Conservation (phyloP, 2,888 invertebrate species). For the Deilephila elpenor region DNA sequence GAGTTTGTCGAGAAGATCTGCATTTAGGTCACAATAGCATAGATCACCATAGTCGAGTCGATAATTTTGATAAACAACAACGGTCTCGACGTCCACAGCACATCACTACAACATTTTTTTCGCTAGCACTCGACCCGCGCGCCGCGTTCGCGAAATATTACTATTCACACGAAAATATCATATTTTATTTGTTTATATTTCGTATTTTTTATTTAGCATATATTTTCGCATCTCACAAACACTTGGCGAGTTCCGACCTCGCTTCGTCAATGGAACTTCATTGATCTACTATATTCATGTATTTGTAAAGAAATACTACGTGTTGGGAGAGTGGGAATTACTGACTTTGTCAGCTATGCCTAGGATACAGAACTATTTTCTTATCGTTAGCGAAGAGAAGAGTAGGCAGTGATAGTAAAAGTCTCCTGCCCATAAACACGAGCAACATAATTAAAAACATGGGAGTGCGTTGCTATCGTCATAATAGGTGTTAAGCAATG, state of each 20-base stretch:
- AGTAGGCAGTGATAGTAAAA: too few relatives aligned
- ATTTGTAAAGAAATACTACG: background rate
- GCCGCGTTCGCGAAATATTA: slow-evolving; percentile 31
- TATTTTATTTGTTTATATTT: slow-evolving; percentile 30
- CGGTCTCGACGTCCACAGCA: background rate
- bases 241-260: background rate
- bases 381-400: too few relatives aligned
- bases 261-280: slow-evolving; percentile 5
- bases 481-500: too few relatives aligned
- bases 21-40: too few relatives aligned
- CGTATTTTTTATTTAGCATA: slow-evolving; percentile 23
- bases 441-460: too few relatives aligned
- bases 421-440: too few relatives aligned
- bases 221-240: slow-evolving; percentile 22
- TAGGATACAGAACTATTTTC: background rate
- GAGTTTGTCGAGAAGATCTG: too few relatives aligned
- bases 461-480: too few relatives aligned
- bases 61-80: background rate
- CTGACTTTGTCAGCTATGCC: background rate
- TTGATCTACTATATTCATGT: slow-evolving; percentile 10
- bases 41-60: too few relatives aligned
- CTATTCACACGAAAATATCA: slow-evolving; percentile 33
- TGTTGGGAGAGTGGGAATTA: background rate
- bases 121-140: slow-evolving; percentile 26
- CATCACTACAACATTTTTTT: slow-evolving; percentile 4